phyloP scores from a whole-genome alignment of 2,888 invertebrate species.

The Andrena minutula region DNA sequence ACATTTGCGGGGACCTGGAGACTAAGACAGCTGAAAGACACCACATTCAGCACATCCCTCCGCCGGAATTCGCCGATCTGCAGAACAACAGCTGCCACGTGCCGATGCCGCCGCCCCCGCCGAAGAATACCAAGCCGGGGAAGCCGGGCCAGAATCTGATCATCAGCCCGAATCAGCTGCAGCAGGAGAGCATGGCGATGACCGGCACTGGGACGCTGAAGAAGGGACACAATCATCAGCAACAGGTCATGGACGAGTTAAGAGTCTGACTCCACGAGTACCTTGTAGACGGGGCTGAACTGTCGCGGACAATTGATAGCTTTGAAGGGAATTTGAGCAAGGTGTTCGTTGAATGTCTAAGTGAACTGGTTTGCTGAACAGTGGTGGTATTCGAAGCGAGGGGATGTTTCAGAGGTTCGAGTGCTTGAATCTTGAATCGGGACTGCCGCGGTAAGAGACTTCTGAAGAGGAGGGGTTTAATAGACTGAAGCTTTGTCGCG shows the following conservation, averaged over 20 bases:
- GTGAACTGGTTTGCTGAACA: neutral
- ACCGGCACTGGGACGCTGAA: constrained; percentile 90
- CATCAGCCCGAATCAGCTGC: constrained; percentile 88
- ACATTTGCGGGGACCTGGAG: constrained; percentile 94
- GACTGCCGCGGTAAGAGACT: neutral
- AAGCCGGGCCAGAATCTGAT: constrained; percentile 85
- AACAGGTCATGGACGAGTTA: constrained; percentile 91
- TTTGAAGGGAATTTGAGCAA: neutral
- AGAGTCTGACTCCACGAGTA: constrained; percentile 90
- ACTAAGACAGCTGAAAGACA: constrained; percentile 91
- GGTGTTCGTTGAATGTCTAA: constrained; percentile 1
- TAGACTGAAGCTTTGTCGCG: constrained; percentile 15
- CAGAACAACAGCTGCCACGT: constrained; percentile 88
- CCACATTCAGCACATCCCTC: constrained; percentile 92
- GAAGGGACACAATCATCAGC: constrained; percentile 86
- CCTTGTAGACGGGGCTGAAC: constrained; percentile 4
- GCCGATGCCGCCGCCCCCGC: constrained; percentile 91
- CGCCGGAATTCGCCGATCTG: constrained; percentile 94
- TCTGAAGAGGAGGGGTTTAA: neutral
- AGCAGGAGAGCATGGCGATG: constrained; percentile 91
- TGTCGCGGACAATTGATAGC: constrained; percentile 8
- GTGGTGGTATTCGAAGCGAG: neutral
- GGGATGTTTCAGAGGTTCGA: too few species aligned
- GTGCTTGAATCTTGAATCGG: neutral
- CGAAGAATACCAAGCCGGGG: constrained; percentile 88